Percentiles rank a stretch among this genome's conserved stretches.
Conservation (phyloP, 1,140 invertebrate species). For the Dolichoris vasculosae region DNA sequence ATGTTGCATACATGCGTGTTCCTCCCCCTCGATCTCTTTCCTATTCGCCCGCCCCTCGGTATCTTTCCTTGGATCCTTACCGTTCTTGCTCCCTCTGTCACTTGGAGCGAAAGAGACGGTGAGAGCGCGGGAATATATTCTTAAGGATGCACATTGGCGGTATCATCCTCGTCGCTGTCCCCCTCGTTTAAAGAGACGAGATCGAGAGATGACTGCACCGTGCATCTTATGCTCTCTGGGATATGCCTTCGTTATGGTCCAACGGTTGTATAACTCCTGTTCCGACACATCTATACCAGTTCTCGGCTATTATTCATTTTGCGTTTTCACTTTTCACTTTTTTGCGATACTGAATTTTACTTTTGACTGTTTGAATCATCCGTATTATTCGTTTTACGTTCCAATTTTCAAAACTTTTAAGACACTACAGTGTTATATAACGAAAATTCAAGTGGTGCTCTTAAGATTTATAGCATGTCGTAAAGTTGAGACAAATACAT, state of each 20-base stretch:
- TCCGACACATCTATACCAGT: no score
- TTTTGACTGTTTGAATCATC: neutral
- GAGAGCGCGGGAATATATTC: neutral
- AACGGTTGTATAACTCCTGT: no score
- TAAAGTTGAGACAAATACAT: no score
- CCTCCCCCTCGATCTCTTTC: conserved; percentile 61
- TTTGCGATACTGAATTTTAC: no score
- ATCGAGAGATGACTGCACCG: neutral
- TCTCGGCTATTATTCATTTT: no score
- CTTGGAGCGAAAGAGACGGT: neutral
- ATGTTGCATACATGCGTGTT: conserved; percentile 47
- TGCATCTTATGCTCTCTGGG: neutral
- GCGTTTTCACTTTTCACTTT: no score
- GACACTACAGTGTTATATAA: neutral
- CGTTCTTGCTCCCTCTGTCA: neutral
- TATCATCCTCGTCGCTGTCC: neutral
- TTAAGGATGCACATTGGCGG: neutral
- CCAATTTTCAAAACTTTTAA: neutral
- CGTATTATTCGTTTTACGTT: neutral
- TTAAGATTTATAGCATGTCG: no score
- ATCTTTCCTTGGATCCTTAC: neutral
- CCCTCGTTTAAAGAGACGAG: neutral
- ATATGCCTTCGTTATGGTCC: no score
- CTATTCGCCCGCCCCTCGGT: neutral
- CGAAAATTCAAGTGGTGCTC: neutral